These are phyloP conservation scores for Hydropsyche tenuis DNA, from an alignment of 1,140 invertebrate genomes.

Conservation along the genomic window DNA sequence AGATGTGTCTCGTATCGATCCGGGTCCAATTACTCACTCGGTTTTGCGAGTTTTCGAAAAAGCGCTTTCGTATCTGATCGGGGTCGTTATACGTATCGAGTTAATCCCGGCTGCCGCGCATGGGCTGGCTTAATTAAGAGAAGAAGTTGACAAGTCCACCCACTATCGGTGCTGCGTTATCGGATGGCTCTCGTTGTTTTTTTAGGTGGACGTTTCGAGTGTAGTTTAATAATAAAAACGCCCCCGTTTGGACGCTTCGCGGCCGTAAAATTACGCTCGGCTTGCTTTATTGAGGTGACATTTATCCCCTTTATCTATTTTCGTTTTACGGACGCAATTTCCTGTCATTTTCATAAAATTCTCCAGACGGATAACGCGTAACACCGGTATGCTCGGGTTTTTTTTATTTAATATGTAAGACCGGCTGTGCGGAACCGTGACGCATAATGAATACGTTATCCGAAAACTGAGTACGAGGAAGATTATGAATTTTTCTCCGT, in stretches of 20 bases:
- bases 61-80: no score
- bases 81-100: conserved; percentile 11
- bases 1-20: no score
- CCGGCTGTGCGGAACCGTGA: no score
- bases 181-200: conserved; percentile 1
- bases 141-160: conserved; percentile 12
- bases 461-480: no score
- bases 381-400: conserved; percentile 11
- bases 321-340: conserved; percentile 20
- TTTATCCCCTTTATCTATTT: conserved; percentile 40
- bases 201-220: no score
- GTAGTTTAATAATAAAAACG: conserved; percentile 28
- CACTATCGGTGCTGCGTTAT: conserved; percentile 16
- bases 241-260: conserved; percentile 7
- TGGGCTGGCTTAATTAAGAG: conserved; percentile 16
- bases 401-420: no score
- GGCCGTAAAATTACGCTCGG: conserved; percentile 29
- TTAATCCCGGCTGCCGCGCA: conserved; percentile 10
- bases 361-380: neutral
- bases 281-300: conserved; percentile 40
- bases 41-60: no score
- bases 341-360: conserved; percentile 13
- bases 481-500: no score
- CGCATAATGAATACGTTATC: no score
- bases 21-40: no score